phyloP scores from a whole-genome alignment of 2,797 vertebrate genomes.

The Melanotaenia trifasciata region DNA sequence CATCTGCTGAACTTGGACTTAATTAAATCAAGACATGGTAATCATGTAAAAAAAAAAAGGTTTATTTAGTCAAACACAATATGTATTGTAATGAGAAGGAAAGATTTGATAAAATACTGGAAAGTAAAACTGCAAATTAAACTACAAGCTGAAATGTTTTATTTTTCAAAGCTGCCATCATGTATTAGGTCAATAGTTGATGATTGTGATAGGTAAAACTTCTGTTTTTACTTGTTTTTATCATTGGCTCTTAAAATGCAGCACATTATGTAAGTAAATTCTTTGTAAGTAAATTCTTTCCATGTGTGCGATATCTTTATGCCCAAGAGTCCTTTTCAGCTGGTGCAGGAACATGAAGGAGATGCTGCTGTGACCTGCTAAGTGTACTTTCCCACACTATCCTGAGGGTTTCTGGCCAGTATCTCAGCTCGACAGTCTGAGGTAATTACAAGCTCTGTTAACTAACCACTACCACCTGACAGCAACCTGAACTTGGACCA shows the following conservation, averaged over 20 bases:
- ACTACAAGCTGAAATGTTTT: neutral
- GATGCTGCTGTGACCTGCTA: conserved; percentile 27
- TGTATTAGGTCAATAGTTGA: neutral
- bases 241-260: neutral
- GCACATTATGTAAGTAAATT: neutral
- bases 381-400: conserved; percentile 73
- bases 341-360: conserved; percentile 16
- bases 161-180: neutral
- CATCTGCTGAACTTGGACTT: no score
- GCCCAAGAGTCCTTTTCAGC: conserved; percentile 22
- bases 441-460: conserved; percentile 72
- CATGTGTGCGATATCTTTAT: conserved; percentile 1
- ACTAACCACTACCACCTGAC: conserved; percentile 77
- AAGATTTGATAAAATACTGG: neutral
- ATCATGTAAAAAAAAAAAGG: no score
- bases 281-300: neutral
- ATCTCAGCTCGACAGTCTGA: conserved; percentile 63
- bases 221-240: neutral
- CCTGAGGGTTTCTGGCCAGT: conserved; percentile 71
- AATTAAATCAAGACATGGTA: no score
- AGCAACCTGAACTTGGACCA: conserved; percentile 76
- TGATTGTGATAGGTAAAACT: neutral
- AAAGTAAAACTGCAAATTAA: neutral
- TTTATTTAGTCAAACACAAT: neutral
- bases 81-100: neutral